Evolutionary conservation across 1,140 invertebrate genomes (phyloP), one percentile per base, ranked within the genome.

Genomic region (Palaemon carinicauda): DNA sequence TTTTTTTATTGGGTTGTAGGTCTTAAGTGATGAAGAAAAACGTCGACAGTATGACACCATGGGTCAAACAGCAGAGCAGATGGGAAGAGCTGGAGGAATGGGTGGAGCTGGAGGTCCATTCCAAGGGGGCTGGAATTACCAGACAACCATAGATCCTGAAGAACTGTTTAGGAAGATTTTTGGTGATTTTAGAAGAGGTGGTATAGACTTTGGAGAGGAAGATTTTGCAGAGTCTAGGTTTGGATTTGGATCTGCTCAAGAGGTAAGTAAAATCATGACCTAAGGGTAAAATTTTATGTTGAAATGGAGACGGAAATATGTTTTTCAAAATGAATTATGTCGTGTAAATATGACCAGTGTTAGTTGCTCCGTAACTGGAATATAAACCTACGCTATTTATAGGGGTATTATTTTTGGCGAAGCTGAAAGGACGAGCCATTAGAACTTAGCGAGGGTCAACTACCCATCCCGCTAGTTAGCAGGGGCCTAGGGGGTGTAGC

Each of bases 1-100:
- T 4, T 21, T 17, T 24, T 82, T 17, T 27, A 21, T 71, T 89
- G n/a, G n/a, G n/a, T n/a, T 87, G 9, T 90, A 97, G 96, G 95
- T 97, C 50, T 92, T 99, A 24, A 96, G 96, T 87, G 98, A 99
- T 93, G 96, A 98, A 19, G 94, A 92, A 1, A 99, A 99, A 92
- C 93, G 97, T 73, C 95, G 96, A 90, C 95, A 99, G 90, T 99
- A 97, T 94, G 98, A 99, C 91, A 95, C 96, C 21, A 99, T 95
- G 94, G 98, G 98, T 1, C 94, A 96, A 84, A 96, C 97, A 24
- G 94, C 96, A 0, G 96, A 97, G 80, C 95, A 96, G 91, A 96
- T 97, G 95, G 94, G 95, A 31, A 94, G 94, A 91, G 94, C 94
- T 69, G 88, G 89, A 15, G 92, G 91, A 21, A 90, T 89, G 15